phyloP scores from a whole-genome alignment of 2,113 vertebrate species.

The Anser brachyrhynchus region DNA sequence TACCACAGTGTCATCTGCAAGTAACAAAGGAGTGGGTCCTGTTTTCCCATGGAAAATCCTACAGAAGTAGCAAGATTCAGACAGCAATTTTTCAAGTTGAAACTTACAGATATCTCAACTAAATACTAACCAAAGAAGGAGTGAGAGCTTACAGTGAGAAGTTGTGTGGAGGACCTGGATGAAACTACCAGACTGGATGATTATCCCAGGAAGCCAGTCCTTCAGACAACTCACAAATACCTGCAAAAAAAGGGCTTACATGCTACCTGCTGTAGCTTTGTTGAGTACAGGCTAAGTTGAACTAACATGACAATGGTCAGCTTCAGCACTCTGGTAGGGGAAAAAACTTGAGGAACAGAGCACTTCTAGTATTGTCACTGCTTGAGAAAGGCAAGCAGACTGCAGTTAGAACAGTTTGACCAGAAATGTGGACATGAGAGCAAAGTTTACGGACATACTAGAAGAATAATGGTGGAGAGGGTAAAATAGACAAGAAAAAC shows the following conservation, averaged over 20 bases:
- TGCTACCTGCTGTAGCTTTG: neutral
- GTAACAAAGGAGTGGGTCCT: neutral
- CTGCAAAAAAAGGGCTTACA: neutral
- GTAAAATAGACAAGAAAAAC: neutral
- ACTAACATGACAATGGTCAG: neutral
- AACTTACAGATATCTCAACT: neutral
- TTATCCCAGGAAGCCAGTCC: neutral
- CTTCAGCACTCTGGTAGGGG: neutral
- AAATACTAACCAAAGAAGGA: neutral
- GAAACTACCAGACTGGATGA: neutral
- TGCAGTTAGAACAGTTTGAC: neutral
- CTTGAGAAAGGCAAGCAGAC: neutral
- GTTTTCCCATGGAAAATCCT: neutral
- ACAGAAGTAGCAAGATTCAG: neutral
- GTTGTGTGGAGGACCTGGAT: neutral
- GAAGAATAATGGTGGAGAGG: neutral
- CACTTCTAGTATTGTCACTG: neutral
- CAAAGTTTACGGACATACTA: neutral
- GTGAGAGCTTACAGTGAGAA: neutral
- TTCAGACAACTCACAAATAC: neutral
- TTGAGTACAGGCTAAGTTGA: neutral
- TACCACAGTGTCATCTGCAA: neutral
- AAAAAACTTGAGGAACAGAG: neutral
- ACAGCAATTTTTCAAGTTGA: neutral
- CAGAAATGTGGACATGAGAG: neutral